Percentiles rank a stretch among this genome's conserved stretches.
These are phyloP conservation scores for Scelioninae gen. 2 DNA, from an alignment of 2,888 invertebrate species.

Conservation along the genomic window DNA sequence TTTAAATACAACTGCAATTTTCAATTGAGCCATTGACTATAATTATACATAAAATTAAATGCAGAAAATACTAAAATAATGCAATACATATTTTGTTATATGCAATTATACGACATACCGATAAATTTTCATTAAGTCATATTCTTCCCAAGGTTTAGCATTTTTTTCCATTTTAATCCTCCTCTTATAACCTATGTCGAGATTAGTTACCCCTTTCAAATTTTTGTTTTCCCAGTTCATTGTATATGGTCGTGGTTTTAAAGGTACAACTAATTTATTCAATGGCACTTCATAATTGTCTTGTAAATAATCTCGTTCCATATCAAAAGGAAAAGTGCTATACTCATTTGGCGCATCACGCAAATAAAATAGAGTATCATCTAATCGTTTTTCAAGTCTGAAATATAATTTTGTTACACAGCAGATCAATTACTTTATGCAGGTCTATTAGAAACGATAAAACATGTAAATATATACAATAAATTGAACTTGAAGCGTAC, in stretches of 20 bases:
- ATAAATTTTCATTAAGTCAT: conserved; percentile 95
- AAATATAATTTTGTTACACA: too few species aligned
- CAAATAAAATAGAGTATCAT: conserved; percentile 91
- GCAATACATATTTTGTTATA: too few species aligned
- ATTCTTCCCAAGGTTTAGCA: conserved; percentile 89
- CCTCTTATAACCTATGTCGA: conserved; percentile 77
- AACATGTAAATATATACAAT: too few species aligned
- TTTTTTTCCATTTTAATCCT: conserved; percentile 72
- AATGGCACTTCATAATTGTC: conserved; percentile 88
- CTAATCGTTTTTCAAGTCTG: conserved; percentile 92
- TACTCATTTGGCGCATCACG: conserved; percentile 93
- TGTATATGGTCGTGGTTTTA: conserved; percentile 93
- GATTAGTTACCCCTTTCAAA: conserved; percentile 83
- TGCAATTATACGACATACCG: conserved; percentile 80
- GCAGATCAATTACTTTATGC: too few species aligned
- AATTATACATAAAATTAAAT: too few species aligned
- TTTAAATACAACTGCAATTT: too few species aligned
- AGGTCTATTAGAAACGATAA: too few species aligned
- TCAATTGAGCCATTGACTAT: too few species aligned
- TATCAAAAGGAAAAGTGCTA: conserved; percentile 93
- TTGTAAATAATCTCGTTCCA: conserved; percentile 88
- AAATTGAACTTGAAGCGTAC: too few species aligned
- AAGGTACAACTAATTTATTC: conserved; percentile 82
- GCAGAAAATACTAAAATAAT: too few species aligned
- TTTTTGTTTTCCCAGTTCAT: conserved; percentile 90